These are phyloP conservation scores for Sander lucioperca DNA, from an alignment of 2,113 vertebrate genomes.

Conservation along the genomic window DNA sequence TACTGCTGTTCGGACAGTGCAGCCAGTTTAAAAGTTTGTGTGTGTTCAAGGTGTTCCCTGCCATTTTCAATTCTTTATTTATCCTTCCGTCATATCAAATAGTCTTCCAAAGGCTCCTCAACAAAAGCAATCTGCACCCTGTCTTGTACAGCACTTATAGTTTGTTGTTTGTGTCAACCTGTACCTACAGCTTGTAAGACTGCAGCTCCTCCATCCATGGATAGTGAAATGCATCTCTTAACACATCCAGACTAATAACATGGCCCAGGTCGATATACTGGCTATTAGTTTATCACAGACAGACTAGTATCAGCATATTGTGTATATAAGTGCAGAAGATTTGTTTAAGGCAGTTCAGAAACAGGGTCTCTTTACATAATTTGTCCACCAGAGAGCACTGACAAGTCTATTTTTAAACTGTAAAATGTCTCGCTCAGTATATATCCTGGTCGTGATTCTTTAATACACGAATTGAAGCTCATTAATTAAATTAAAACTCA, in stretches of 20 bases:
- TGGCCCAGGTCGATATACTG: too few species aligned
- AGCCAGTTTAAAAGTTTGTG: neutral
- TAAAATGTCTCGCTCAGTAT: neutral
- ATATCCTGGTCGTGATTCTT: neutral
- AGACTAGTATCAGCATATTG: neutral
- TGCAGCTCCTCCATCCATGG: neutral
- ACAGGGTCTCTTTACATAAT: neutral
- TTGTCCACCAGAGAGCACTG: constrained; percentile 36
- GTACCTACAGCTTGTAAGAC: neutral
- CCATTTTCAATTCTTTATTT: neutral
- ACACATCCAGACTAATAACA: neutral
- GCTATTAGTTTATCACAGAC: neutral
- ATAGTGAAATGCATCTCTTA: neutral
- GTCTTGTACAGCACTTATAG: neutral
- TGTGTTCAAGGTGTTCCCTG: neutral
- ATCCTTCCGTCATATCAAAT: neutral
- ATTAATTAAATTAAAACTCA: too few species aligned
- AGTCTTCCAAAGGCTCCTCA: neutral
- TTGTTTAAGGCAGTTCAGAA: neutral
- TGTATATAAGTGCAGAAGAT: neutral
- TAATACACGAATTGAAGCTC: neutral
- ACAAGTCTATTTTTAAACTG: neutral
- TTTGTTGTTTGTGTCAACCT: neutral
- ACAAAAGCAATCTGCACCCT: neutral
- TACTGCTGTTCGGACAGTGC: neutral